phyloP scores from a whole-genome alignment of 2,797 vertebrate species.

The Iguana delicatissima region DNA sequence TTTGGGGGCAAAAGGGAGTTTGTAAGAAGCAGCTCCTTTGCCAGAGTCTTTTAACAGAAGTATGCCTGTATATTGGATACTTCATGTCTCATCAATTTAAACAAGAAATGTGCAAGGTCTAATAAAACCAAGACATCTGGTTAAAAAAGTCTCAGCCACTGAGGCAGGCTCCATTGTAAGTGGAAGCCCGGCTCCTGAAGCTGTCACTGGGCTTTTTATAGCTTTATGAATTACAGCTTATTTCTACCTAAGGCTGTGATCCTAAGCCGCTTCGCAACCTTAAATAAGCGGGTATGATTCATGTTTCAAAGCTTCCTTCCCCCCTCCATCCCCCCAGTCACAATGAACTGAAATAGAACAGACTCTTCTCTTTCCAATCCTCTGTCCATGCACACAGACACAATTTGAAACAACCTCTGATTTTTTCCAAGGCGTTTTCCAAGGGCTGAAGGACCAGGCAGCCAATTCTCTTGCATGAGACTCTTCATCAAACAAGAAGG shows the following conservation, averaged over 20 bases:
- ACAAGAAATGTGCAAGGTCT: not conserved
- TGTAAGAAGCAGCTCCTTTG: no score
- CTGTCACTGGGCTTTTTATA: constrained; percentile 23
- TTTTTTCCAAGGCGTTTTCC: constrained; percentile 31
- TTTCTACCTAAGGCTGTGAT: constrained; percentile 29
- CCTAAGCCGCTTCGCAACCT: constrained; percentile 30
- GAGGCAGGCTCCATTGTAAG: constrained; percentile 12
- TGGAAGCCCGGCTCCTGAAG: constrained; percentile 3
- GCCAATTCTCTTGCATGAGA: constrained; percentile 23
- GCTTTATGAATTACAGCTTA: constrained; percentile 27
- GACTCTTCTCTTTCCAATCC: not conserved
- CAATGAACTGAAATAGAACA: constrained; percentile 37
- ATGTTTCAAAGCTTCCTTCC: constrained; percentile 16
- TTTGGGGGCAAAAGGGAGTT: no score
- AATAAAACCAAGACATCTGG: not conserved
- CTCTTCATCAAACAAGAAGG: not conserved
- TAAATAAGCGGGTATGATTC: constrained; percentile 32
- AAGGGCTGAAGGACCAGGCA: constrained; percentile 26
- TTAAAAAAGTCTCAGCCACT: constrained; percentile 2
- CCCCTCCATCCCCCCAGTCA: not conserved
- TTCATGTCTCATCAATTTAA: constrained; percentile 2
- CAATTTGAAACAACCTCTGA: constrained; percentile 21
- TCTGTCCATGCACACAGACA: not conserved
- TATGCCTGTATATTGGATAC: not conserved
- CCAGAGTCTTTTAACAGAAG: no score